Percentiles rank a stretch among this genome's conserved stretches.
These are phyloP conservation scores for Syngnathus floridae DNA, from an alignment of 2,113 vertebrate genomes.

Conservation along the genomic window DNA sequence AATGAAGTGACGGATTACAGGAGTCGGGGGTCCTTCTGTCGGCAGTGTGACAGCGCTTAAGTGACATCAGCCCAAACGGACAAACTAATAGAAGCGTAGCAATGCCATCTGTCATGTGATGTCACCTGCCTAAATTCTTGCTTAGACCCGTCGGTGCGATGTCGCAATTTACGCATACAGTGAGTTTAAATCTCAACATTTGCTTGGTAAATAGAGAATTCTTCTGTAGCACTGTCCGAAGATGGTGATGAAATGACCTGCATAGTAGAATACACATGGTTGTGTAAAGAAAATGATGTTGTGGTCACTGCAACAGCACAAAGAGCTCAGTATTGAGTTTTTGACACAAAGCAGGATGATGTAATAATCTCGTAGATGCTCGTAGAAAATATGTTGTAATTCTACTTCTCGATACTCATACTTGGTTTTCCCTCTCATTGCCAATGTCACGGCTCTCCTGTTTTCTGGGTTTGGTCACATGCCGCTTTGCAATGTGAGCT, in stretches of 20 bases:
- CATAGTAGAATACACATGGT: too few species aligned
- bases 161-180: neutral
- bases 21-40: conserved; percentile 9
- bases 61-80: conserved; percentile 32
- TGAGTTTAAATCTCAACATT: conserved; percentile 31
- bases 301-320: too few species aligned
- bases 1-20: conserved; percentile 34
- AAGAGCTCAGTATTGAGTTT: too few species aligned
- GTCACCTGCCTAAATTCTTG: neutral
- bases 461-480: too few species aligned
- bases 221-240: conserved; percentile 29
- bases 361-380: too few species aligned
- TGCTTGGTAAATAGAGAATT: conserved; percentile 31
- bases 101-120: conserved; percentile 5
- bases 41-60: conserved; percentile 26
- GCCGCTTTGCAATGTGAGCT: too few species aligned
- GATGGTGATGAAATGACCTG: conserved; percentile 28
- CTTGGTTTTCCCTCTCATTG: too few species aligned
- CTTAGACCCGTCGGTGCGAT: neutral
- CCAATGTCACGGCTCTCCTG: too few species aligned
- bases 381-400: too few species aligned
- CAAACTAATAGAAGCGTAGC: conserved; percentile 10
- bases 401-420: too few species aligned
- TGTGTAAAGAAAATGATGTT: too few species aligned
- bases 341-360: too few species aligned